Percentiles rank a stretch among this genome's conserved stretches.
These are phyloP conservation scores for Geotrypetes seraphini DNA, from an alignment of 2,797 vertebrate genomes.

Conservation along the genomic window DNA sequence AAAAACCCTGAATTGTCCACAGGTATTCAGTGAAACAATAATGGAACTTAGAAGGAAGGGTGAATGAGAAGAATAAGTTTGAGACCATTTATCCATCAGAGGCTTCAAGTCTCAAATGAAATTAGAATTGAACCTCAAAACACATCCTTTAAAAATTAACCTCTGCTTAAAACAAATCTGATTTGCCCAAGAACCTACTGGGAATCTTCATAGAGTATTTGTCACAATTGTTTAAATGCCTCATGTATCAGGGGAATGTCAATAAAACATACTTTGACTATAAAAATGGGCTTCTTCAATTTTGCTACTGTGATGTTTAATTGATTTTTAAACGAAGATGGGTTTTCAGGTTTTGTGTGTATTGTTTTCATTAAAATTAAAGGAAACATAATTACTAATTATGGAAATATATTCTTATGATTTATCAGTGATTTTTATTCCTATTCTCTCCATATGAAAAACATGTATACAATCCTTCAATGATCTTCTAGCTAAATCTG, in stretches of 20 bases:
- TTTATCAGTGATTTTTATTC: too few species aligned
- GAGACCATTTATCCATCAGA: conserved; percentile 34
- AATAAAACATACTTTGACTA: conserved; percentile 31
- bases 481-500: too few species aligned
- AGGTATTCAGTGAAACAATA: conserved; percentile 35
- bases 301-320: conserved; percentile 11
- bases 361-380: too few species aligned
- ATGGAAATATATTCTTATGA: too few species aligned
- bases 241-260: conserved; percentile 42
- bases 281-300: conserved; percentile 33
- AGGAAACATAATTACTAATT: too few species aligned
- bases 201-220: conserved; percentile 38
- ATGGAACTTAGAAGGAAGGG: conserved; percentile 24
- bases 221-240: conserved; percentile 47
- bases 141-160: conserved; percentile 54
- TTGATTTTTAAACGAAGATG: conserved; percentile 7
- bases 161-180: conserved; percentile 62
- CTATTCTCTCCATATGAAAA: too few species aligned
- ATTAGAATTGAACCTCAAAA: conserved; percentile 58
- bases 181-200: conserved; percentile 55
- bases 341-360: too few species aligned
- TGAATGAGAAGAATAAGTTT: conserved; percentile 33
- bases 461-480: too few species aligned
- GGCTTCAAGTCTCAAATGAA: conserved; percentile 52
- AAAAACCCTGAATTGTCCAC: conserved; percentile 60